Conservation (phyloP, 2,888 invertebrate genomes). For the Bhutanitis thaidina region DNA sequence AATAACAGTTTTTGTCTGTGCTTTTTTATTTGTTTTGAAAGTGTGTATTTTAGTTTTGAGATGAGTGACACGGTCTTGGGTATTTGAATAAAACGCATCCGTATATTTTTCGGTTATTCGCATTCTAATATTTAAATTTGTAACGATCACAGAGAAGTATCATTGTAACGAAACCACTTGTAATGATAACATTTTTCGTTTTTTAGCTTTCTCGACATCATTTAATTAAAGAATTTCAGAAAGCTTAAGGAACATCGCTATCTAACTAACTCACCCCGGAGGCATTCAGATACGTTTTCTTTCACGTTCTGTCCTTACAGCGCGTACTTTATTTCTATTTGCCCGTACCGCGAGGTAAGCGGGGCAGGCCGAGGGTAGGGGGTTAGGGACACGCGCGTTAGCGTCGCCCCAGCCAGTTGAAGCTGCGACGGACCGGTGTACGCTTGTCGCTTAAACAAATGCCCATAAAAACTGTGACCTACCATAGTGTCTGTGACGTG, state of each 20-base stretch:
- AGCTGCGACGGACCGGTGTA: slow-evolving; percentile 55
- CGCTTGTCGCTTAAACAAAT: slow-evolving; percentile 46
- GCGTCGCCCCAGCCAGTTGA: slow-evolving; percentile 75
- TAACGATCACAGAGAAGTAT: too few relatives aligned
- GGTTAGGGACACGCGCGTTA: slow-evolving; percentile 70
- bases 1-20: too few relatives aligned
- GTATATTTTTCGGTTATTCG: too few relatives aligned
- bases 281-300: slow-evolving; percentile 60
- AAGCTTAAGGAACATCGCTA: slow-evolving; percentile 29
- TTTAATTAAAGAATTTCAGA: slow-evolving; percentile 5
- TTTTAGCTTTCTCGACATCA: background rate
- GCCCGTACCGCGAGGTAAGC: slow-evolving; percentile 67
- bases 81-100: too few relatives aligned
- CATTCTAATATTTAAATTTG: too few relatives aligned
- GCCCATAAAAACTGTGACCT: slow-evolving; percentile 45
- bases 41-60: too few relatives aligned
- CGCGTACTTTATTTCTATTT: slow-evolving; percentile 78
- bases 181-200: too few relatives aligned
- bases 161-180: too few relatives aligned
- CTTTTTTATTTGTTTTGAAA: too few relatives aligned
- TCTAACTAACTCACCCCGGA: slow-evolving; percentile 40
- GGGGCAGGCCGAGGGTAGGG: slow-evolving; percentile 44
- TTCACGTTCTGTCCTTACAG: slow-evolving; percentile 66
- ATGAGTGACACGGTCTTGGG: too few relatives aligned
- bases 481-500: slow-evolving; percentile 69